Percentiles rank a stretch among this genome's conserved stretches.
These are phyloP conservation scores for Frieseomelitta varia DNA, from an alignment of 1,140 invertebrate genomes.

Conservation along the genomic window DNA sequence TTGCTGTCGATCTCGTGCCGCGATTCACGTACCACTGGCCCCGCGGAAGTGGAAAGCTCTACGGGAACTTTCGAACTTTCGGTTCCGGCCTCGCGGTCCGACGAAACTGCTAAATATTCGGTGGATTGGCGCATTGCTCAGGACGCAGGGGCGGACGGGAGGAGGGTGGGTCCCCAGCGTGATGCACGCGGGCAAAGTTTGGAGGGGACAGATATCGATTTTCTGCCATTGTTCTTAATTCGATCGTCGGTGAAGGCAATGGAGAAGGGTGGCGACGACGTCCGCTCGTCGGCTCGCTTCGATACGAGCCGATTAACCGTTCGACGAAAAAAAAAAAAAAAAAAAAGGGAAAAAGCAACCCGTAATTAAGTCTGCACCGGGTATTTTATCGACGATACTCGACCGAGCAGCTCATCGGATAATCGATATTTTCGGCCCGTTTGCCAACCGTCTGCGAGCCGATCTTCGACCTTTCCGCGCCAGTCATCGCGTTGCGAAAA, in stretches of 20 bases:
- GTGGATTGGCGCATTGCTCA: constrained; percentile 1
- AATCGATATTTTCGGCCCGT: constrained; percentile 62
- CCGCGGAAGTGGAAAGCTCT: neutral
- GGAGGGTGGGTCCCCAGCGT: neutral
- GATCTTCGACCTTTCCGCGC: constrained; percentile 58
- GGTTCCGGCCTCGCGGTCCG: neutral
- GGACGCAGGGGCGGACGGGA: neutral
- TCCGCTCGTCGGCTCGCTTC: constrained; percentile 30
- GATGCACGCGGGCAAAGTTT: neutral
- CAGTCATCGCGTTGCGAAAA: constrained; percentile 34
- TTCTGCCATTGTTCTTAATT: constrained; percentile 47
- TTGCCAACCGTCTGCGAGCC: neutral
- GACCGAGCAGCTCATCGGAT: constrained; percentile 58
- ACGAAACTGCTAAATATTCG: constrained; percentile 7
- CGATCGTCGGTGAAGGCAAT: constrained; percentile 24
- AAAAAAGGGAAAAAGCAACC: too few relatives aligned
- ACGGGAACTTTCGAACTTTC: neutral
- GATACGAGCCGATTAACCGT: constrained; percentile 28
- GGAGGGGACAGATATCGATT: constrained; percentile 40
- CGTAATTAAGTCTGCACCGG: constrained; percentile 56
- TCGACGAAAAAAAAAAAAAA: neutral
- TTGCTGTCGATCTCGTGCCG: too few relatives aligned
- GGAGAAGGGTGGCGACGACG: constrained; percentile 1
- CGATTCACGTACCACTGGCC: neutral
- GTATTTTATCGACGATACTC: constrained; percentile 32